phyloP scores from a whole-genome alignment of 1,140 invertebrate species.

The Drosophila nikananu region DNA sequence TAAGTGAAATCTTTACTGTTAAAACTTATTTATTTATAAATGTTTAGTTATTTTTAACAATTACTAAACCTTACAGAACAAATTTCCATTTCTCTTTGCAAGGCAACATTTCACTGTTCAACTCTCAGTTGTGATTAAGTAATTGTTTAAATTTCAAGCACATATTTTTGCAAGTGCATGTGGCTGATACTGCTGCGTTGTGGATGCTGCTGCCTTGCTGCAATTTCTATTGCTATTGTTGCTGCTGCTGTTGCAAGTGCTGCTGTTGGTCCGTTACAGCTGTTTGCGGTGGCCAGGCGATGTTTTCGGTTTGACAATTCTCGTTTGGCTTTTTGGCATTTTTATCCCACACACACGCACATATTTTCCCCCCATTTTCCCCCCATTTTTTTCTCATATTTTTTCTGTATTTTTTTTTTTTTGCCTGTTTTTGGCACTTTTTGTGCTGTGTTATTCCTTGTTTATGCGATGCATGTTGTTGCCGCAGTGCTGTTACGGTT shows the following conservation, averaged over 20 bases:
- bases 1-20: no score
- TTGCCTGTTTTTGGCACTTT: conserved; percentile 31
- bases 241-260: conserved; percentile 14
- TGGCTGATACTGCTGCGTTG: conserved; percentile 11
- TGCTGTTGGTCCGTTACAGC: conserved; percentile 69
- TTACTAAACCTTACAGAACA: not conserved
- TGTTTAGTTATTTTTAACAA: no score
- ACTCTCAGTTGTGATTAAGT: not conserved
- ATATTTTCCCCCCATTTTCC: no score
- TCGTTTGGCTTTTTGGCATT: conserved; percentile 73
- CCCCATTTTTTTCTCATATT: not conserved
- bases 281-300: conserved; percentile 73
- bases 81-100: not conserved
- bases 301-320: conserved; percentile 77
- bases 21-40: no score
- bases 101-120: not conserved
- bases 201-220: conserved; percentile 10
- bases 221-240: conserved; percentile 17
- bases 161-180: not conserved
- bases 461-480: conserved; percentile 37
- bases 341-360: conserved; percentile 40
- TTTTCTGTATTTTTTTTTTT: conserved; percentile 6
- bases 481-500: conserved; percentile 39
- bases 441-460: conserved; percentile 29
- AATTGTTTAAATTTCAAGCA: no score